Base-by-base conservation (phyloP, 2,797 vertebrate species). In the Morelia viridis region DNA sequence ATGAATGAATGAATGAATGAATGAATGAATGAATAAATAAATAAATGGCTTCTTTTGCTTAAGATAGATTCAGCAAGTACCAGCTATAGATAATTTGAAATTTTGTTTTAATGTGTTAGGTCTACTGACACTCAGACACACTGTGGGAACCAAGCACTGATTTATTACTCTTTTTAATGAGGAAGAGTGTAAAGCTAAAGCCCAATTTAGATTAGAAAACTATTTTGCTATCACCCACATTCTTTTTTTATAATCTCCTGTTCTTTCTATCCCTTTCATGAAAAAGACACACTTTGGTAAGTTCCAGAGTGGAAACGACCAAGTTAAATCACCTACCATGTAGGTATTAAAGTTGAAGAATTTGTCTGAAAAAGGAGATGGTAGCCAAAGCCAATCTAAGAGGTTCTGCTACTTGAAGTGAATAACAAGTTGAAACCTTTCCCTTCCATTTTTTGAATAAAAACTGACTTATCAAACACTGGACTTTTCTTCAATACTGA, bases 21-120 rank as follows among this genome's bases (percentile, higher is more conserved):
- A 35, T 35, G 35, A 35, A 35, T 35, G 35, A 35, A 35, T 35
- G 35, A 35, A 35, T 35, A 2, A 35, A 35, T 35, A 2, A 35
- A 35, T 35, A 2, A 35, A 94, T 92, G 95, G 95, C 60, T 95
- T 83, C 0, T 1, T 90, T 91, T 91, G 93, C 95, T 93, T 90
- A 90, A 87, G 86, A 95, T 95, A 94, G 95, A 96, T 96, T 95
- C 95, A 96, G 95, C 93, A 95, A 95, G 95, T 96, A 95, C 71
- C 91, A 94, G 93, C 0, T 1, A 95, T 84, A 95, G 95, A 96
- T 96, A 95, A 96, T 96, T 96, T 80, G 95, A 89, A 96, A 94
- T 86, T 96, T 95, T 86, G 91, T 76, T 93, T 95, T 94, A 93
- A 88, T 96, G 93, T 92, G 91, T 95, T 96, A 94, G 93, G 94